Evolutionary conservation across 2,888 invertebrate species (phyloP).

Genomic region (Yponomeuta cagnagella): DNA sequence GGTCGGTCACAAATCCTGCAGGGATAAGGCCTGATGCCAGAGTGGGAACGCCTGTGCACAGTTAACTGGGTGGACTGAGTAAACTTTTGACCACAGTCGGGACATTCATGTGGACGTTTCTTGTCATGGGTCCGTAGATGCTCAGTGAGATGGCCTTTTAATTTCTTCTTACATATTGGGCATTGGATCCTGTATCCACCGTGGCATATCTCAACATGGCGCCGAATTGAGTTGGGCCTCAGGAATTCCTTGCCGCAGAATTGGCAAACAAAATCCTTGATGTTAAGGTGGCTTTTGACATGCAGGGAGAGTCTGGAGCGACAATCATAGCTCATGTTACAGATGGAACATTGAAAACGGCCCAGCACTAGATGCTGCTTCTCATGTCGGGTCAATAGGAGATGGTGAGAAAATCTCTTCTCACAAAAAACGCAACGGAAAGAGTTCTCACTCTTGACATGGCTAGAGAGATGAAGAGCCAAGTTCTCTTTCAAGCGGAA

Average conservation of each 20-base stretch:
- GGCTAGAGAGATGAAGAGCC: constrained; percentile 82
- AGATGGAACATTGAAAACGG: constrained; percentile 82
- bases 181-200: constrained; percentile 86
- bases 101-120: constrained; percentile 85
- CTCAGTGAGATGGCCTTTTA: constrained; percentile 88
- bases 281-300: constrained; percentile 82
- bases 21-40: constrained; percentile 87
- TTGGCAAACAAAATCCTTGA: constrained; percentile 85
- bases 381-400: constrained; percentile 78
- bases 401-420: constrained; percentile 45
- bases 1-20: constrained; percentile 87
- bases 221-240: constrained; percentile 82
- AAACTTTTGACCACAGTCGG: constrained; percentile 85
- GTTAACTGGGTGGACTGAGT: constrained; percentile 90
- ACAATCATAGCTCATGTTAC: constrained; percentile 82
- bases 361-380: constrained; percentile 84
- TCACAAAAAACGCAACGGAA: constrained; percentile 82
- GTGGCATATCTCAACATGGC: constrained; percentile 86
- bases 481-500: constrained; percentile 86
- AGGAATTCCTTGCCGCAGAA: constrained; percentile 87
- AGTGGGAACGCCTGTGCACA: constrained; percentile 89
- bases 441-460: constrained; percentile 80
- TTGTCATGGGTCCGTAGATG: constrained; percentile 89
- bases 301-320: constrained; percentile 78
- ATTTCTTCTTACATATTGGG: constrained; percentile 85